Evolutionary conservation across 2,113 vertebrate genomes (phyloP), one percentile per base, ranked within the genome.

Genomic region (Saccopteryx bilineata): DNA sequence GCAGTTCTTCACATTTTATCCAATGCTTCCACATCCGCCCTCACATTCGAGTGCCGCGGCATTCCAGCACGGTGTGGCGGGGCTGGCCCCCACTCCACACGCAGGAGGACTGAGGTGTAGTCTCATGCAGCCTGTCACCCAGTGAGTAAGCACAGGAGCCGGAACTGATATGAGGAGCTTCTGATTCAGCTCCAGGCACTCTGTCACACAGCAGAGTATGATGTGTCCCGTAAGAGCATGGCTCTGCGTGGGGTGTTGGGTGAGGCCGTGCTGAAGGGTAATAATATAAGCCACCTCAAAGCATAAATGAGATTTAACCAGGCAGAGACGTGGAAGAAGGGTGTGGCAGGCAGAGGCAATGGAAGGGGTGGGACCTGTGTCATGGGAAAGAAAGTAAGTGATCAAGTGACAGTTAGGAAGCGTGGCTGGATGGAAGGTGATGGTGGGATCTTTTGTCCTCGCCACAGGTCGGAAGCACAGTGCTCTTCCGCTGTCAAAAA

Each of bases 401-500:
- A 39, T 3, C 26, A 1, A 10, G 26, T 18, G 28, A 33, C 23
- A 17, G 65, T 0, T 12, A 5, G 13, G 69, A 90, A 60, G 17
- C 15, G 1, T 69, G 5, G 0, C 75, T 31, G 58, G n/a, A 4
- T 21, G 50, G 69, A 83, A 68, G 39, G 48, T 61, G 74, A 65
- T 19, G 2, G 15, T 3, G 7, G 69, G 33, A 65, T 84, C 50
- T 52, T 75, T 46, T 18, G 4, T 93, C 54, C 83, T 90, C 24
- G 12, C 26, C 4, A 13, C 96, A 99, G 99, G 98, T 99, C 95
- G 98, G 99, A 95, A 99, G 99, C 97, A 98, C 98, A 0, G 98
- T 99, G 94, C 99, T 99, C 92, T 99, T 99, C 98, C 99, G 96
- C 97, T 99, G 99, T 97, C 99, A 99, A 92, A 99, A 99, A 98